Evolutionary conservation across 2,888 invertebrate species (phyloP).

Genomic region (Agrotis segetum): DNA sequence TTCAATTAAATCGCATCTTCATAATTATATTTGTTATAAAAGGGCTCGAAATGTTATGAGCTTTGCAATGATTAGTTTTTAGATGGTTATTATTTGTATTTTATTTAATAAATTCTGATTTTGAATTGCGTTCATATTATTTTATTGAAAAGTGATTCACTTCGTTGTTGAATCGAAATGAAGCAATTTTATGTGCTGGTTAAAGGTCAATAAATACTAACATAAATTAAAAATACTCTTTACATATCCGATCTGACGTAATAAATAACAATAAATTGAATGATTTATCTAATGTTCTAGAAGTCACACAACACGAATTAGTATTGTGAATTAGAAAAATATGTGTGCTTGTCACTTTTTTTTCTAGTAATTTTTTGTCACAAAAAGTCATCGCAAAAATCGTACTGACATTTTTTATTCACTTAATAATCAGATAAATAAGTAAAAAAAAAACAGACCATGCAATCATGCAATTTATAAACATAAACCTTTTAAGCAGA

Average conservation of each 20-base stretch:
- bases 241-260: slow-evolving; percentile 38
- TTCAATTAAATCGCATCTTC: not conserved
- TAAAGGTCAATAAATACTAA: slow-evolving; percentile 1
- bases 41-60: not conserved
- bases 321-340: too few species aligned
- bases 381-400: too few species aligned
- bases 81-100: not conserved
- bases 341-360: slow-evolving; percentile 7
- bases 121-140: not conserved
- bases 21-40: not conserved
- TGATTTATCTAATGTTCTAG: slow-evolving; percentile 13
- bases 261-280: not conserved
- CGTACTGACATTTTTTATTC: too few species aligned
- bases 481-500: not conserved
- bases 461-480: not conserved
- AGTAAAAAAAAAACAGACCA: not conserved
- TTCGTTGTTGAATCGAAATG: not conserved
- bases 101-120: not conserved
- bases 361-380: too few species aligned
- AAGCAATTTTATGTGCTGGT: not conserved
- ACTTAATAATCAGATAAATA: too few species aligned
- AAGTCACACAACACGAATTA: slow-evolving; percentile 3
- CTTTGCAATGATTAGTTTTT: not conserved
- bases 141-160: not conserved
- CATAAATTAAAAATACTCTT: slow-evolving; percentile 4